Conservation (phyloP, 2,888 invertebrate genomes). For the Dolomedes plantarius region DNA sequence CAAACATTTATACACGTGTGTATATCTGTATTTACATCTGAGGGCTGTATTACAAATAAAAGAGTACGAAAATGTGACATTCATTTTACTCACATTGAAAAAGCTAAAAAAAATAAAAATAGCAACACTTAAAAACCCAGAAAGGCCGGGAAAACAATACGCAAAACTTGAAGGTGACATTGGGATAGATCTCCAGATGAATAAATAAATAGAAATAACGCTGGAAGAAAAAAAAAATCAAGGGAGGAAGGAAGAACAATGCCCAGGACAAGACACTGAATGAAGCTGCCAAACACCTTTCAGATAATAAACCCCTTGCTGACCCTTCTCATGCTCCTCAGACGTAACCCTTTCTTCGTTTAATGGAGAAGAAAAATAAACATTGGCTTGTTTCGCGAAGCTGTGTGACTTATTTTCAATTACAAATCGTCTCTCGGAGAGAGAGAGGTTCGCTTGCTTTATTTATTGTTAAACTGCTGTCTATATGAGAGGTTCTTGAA, state of each 20-base stretch:
- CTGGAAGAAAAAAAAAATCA: background rate
- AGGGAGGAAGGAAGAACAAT: background rate
- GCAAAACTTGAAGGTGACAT: background rate
- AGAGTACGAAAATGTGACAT: too few species aligned
- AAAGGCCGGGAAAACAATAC: too few species aligned
- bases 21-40: too few species aligned
- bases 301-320: background rate
- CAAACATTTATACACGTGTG: too few species aligned
- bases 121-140: too few species aligned
- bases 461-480: background rate
- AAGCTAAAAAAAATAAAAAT: too few species aligned
- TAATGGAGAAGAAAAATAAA: background rate
- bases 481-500: background rate
- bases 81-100: too few species aligned
- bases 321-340: background rate
- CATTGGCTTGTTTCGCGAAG: background rate
- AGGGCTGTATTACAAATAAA: too few species aligned
- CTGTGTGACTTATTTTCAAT: conserved; percentile 12
- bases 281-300: background rate
- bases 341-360: background rate
- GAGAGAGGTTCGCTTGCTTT: background rate
- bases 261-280: background rate
- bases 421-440: background rate
- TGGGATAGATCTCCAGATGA: background rate
- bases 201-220: too few species aligned